These are phyloP conservation scores for Gymnocephalus cernua DNA, from an alignment of 2,113 vertebrate species.

Conservation along the genomic window DNA sequence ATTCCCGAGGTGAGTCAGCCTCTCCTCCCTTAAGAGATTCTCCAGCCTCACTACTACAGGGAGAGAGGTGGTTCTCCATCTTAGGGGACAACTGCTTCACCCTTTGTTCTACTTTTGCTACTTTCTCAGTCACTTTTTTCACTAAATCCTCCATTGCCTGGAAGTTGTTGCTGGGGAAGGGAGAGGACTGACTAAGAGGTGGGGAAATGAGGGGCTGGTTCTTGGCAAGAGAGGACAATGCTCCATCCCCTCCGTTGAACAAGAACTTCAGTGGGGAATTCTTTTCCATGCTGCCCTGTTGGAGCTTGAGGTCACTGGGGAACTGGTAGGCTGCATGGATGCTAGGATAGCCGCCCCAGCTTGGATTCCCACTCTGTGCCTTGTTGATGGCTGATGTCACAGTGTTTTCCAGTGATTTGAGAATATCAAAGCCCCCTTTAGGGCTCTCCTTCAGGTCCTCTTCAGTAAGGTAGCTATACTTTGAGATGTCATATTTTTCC, in stretches of 20 bases:
- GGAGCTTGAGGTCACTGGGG: conserved; percentile 93
- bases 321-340: conserved; percentile 99
- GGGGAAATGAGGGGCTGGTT: conserved; percentile 90
- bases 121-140: conserved; percentile 95
- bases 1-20: conserved; percentile 85
- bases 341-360: conserved; percentile 98
- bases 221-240: conserved; percentile 85
- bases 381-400: conserved; percentile 98
- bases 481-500: conserved; percentile 92
- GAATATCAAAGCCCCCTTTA: conserved; percentile 95
- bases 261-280: conserved; percentile 88
- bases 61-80: conserved; percentile 86
- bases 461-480: conserved; percentile 96
- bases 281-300: conserved; percentile 88
- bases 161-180: conserved; percentile 93
- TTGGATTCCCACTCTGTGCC: conserved; percentile 96
- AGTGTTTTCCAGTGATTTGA: conserved; percentile 98
- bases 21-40: conserved; percentile 84
- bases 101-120: conserved; percentile 93
- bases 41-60: conserved; percentile 88
- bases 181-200: conserved; percentile 89
- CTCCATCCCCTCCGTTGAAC: conserved; percentile 86
- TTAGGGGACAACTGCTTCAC: conserved; percentile 89
- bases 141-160: conserved; percentile 96
- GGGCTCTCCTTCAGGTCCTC: conserved; percentile 97